Conservation (phyloP, 2,888 invertebrate genomes). For the Pyralis farinalis region DNA sequence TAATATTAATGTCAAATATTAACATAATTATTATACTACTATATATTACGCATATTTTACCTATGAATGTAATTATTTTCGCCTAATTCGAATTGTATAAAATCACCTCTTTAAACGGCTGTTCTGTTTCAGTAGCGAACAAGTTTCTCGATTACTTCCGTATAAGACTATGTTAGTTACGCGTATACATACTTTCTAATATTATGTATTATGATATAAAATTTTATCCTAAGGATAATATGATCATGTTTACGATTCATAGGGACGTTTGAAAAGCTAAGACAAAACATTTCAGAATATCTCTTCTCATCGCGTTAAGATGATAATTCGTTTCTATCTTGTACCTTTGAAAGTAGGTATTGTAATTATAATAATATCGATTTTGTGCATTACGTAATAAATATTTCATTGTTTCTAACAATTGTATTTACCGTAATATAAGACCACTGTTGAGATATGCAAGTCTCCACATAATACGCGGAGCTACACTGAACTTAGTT, state of each 20-base stretch:
- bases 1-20: constrained; percentile 81
- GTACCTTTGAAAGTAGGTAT: constrained; percentile 78
- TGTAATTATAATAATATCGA: constrained; percentile 79
- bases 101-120: constrained; percentile 73
- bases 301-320: constrained; percentile 79
- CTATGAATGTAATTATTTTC: constrained; percentile 79
- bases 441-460: constrained; percentile 72
- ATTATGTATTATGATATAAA: constrained; percentile 77
- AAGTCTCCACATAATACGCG: constrained; percentile 55
- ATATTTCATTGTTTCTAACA: constrained; percentile 79
- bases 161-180: constrained; percentile 78
- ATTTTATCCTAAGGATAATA: constrained; percentile 80
- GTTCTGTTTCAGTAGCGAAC: constrained; percentile 73
- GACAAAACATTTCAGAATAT: constrained; percentile 75
- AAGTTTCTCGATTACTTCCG: constrained; percentile 75
- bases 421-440: constrained; percentile 77
- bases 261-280: constrained; percentile 69
- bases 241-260: constrained; percentile 74
- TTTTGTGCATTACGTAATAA: constrained; percentile 79
- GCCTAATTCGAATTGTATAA: constrained; percentile 81
- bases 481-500: constrained; percentile 74
- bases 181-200: constrained; percentile 78
- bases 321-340: constrained; percentile 78
- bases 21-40: constrained; percentile 77
- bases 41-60: constrained; percentile 76